phyloP scores from a whole-genome alignment of 2,888 invertebrate species.

The Eristalis arbustorum region DNA sequence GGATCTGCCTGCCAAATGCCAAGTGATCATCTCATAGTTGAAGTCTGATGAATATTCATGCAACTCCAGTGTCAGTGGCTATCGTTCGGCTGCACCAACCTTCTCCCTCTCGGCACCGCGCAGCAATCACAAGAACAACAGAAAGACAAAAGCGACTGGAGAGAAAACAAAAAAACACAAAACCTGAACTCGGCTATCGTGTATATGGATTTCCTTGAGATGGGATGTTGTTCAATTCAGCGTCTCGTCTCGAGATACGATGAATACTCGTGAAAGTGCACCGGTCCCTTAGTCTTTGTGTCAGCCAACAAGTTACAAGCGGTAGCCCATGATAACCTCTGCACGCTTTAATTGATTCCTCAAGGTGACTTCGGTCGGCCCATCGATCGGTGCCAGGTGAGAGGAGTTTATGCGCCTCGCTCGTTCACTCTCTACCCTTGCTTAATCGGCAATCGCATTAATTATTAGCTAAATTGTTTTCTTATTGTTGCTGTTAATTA shows the following conservation, averaged over 20 bases:
- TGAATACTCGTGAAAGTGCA: conserved; percentile 42
- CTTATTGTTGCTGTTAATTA: conserved; percentile 23
- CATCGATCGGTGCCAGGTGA: not conserved
- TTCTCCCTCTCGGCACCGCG: not conserved
- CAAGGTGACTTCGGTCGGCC: conserved; percentile 39
- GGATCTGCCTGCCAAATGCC: conserved; percentile 31
- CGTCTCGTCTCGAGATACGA: not conserved
- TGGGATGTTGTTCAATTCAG: not conserved
- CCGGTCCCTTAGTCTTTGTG: conserved; percentile 24
- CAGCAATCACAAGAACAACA: not conserved
- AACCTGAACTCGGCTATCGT: not conserved
- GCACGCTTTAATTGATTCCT: conserved; percentile 50
- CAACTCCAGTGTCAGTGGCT: conserved; percentile 1
- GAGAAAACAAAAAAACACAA: not conserved
- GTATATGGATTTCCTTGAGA: conserved; percentile 26
- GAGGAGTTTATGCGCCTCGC: not conserved
- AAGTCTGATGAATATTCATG: conserved; percentile 29
- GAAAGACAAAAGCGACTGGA: not conserved
- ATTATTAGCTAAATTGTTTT: conserved; percentile 40
- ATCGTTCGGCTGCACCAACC: conserved; percentile 3
- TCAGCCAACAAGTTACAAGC: conserved; percentile 7
- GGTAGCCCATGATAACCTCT: conserved; percentile 29
- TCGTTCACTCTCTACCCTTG: conserved; percentile 8
- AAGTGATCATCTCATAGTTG: conserved; percentile 45
- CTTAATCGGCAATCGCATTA: conserved; percentile 35